A percentile compares a stretch with the other conserved stretches of the same genome.
phyloP scores from a whole-genome alignment of 2,113 vertebrate genomes.

The Leiothrix lutea region DNA sequence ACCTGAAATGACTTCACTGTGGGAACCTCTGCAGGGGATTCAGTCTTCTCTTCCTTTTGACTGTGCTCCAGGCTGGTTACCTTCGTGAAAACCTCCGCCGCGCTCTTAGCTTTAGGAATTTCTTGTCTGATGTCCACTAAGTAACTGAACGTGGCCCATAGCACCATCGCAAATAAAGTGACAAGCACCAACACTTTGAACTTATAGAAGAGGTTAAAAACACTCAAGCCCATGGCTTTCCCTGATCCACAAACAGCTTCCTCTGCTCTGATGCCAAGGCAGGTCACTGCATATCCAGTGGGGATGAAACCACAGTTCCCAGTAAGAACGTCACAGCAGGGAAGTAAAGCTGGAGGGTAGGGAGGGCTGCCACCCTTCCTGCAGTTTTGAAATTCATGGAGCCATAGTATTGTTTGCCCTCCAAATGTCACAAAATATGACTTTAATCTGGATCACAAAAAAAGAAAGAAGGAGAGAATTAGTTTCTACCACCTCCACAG shows the following conservation, averaged over 20 bases:
- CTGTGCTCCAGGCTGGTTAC: neutral
- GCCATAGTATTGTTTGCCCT: neutral
- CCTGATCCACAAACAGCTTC: neutral
- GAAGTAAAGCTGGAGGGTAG: neutral
- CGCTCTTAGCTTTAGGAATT: neutral
- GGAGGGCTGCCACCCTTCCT: neutral
- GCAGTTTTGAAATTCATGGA: neutral
- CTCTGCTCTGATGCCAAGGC: neutral
- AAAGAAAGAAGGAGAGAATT: neutral
- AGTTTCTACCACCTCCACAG: neutral
- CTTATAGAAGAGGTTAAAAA: conserved; percentile 70
- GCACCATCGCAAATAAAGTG: conserved; percentile 70
- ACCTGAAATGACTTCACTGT: neutral
- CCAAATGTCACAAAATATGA: neutral
- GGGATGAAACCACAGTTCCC: neutral
- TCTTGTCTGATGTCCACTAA: conserved; percentile 63
- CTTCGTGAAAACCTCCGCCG: conserved; percentile 41
- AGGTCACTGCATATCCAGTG: neutral
- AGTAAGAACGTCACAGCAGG: neutral
- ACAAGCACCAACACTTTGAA: conserved; percentile 79
- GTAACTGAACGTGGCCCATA: conserved; percentile 80
- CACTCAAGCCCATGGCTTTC: conserved; percentile 72
- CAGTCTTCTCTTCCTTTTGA: neutral
- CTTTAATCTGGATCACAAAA: neutral
- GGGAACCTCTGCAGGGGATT: neutral